These are phyloP conservation scores for Sesamia inferens DNA, from an alignment of 2,888 invertebrate species.

Conservation along the genomic window DNA sequence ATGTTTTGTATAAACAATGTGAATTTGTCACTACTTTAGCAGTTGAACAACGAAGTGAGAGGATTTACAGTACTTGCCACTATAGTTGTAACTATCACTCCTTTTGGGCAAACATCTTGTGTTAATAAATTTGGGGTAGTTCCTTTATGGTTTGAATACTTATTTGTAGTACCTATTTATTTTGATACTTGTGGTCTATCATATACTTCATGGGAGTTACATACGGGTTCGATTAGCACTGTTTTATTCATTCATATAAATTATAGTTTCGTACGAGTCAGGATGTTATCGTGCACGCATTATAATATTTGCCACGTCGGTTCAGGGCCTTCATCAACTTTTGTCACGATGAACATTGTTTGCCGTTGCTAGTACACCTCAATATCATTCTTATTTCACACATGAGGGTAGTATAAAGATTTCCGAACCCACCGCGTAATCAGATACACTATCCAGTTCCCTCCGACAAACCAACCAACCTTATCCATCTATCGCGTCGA, in stretches of 20 bases:
- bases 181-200: slow-evolving; percentile 24
- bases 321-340: slow-evolving; percentile 25
- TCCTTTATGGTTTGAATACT: slow-evolving; percentile 25
- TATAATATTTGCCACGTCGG: slow-evolving; percentile 38
- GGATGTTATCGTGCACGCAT: slow-evolving; percentile 45
- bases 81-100: slow-evolving; percentile 34
- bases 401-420: slow-evolving; percentile 30
- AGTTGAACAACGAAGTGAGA: slow-evolving; percentile 68
- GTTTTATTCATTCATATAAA: slow-evolving; percentile 36
- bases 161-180: slow-evolving; percentile 18
- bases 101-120: slow-evolving; percentile 40
- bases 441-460: slow-evolving; percentile 21
- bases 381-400: slow-evolving; percentile 34
- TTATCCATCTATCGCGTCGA: slow-evolving; percentile 13
- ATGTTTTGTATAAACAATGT: slow-evolving; percentile 44
- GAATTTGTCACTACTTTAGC: slow-evolving; percentile 18
- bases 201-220: slow-evolving; percentile 18
- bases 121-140: slow-evolving; percentile 51
- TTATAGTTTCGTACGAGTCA: slow-evolving; percentile 26
- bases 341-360: slow-evolving; percentile 38
- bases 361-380: slow-evolving; percentile 49
- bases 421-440: slow-evolving; percentile 20
- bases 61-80: slow-evolving; percentile 71
- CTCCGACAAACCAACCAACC: slow-evolving; percentile 12
- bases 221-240: slow-evolving; percentile 31